Conservation (phyloP, 1,140 invertebrate species). For the Aphaenogaster floridana region DNA sequence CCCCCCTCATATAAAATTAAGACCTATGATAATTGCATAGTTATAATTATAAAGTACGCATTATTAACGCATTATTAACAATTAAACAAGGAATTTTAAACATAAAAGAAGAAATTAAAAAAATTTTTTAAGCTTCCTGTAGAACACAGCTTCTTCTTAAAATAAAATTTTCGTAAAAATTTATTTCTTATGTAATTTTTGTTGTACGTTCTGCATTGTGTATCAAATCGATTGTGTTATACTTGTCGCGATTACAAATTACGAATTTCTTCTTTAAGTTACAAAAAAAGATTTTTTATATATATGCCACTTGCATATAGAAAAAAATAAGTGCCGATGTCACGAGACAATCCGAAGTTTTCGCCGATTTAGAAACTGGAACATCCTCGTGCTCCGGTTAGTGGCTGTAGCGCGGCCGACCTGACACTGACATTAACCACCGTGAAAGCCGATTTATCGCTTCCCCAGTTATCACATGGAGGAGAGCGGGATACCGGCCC, state of each 20-base stretch:
- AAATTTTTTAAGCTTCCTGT: neutral
- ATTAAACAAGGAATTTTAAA: neutral
- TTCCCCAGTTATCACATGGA: constrained; percentile 63
- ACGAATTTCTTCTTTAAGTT: neutral
- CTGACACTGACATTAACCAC: constrained; percentile 80
- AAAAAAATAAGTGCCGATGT: neutral
- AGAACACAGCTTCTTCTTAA: neutral
- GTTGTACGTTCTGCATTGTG: neutral
- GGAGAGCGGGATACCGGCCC: constrained; percentile 12
- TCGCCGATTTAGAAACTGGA: constrained; percentile 60
- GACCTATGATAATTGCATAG: neutral
- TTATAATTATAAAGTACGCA: neutral
- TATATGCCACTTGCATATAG: neutral
- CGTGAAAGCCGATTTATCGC: constrained; percentile 79
- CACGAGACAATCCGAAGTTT: constrained; percentile 23
- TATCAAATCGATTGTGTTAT: neutral
- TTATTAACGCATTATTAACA: neutral
- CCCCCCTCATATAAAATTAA: neutral
- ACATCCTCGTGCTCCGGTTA: constrained; percentile 3
- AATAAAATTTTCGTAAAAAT: neutral
- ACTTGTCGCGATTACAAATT: neutral
- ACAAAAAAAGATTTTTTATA: neutral
- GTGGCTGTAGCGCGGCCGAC: constrained; percentile 57
- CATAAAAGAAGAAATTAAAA: neutral
- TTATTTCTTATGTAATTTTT: constrained; percentile 8